Conservation (phyloP, 2,113 vertebrate genomes). For the Pseudois nayaur region DNA sequence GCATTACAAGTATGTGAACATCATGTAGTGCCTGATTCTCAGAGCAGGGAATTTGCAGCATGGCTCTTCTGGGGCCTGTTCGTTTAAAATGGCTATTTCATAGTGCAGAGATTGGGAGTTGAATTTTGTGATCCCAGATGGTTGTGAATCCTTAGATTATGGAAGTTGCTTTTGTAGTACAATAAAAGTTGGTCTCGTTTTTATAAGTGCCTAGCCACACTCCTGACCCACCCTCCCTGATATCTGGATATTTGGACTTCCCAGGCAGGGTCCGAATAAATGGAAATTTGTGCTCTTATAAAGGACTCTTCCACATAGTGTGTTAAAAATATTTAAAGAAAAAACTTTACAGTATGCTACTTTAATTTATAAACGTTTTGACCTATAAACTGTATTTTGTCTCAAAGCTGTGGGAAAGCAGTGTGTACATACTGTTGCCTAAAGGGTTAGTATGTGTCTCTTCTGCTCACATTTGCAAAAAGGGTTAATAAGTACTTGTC, state of each 20-base stretch:
- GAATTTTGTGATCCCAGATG: background rate
- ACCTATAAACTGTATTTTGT: background rate
- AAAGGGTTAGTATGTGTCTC: background rate
- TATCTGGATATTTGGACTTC: background rate
- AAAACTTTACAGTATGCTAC: background rate
- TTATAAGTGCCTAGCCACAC: background rate
- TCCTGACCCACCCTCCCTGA: background rate
- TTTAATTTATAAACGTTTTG: conserved; percentile 28
- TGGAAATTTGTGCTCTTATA: background rate
- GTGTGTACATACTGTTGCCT: background rate
- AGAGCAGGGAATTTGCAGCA: background rate
- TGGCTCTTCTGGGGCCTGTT: background rate
- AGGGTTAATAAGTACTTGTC: conserved; percentile 36
- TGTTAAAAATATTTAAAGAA: background rate
- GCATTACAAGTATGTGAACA: background rate
- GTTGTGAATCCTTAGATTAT: background rate
- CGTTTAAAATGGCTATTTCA: background rate
- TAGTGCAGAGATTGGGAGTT: background rate
- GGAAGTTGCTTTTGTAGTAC: conserved; percentile 8
- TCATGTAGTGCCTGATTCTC: background rate
- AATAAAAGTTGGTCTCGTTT: background rate
- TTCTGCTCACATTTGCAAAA: background rate
- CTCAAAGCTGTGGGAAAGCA: background rate
- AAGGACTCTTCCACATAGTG: background rate
- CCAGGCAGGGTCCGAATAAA: background rate